These are phyloP conservation scores for Plagodis pulveraria DNA, from an alignment of 2,888 invertebrate species.

Conservation along the genomic window DNA sequence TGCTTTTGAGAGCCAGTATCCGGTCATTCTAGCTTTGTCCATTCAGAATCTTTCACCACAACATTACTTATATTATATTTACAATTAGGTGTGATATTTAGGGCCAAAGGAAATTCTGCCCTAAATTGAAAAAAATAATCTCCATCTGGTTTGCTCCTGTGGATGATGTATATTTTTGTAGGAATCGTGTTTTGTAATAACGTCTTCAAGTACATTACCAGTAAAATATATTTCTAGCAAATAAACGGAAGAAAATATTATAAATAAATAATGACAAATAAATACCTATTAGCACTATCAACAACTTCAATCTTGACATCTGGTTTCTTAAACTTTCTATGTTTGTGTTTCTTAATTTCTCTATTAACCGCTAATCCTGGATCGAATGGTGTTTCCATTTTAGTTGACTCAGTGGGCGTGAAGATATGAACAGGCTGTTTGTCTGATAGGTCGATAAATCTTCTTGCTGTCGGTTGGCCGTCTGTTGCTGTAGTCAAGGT, in stretches of 20 bases:
- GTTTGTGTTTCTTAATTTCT: conserved; percentile 17
- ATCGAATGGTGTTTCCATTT: neutral
- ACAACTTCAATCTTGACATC: conserved; percentile 36
- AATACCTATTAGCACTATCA: conserved; percentile 23
- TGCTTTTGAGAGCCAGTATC: too few relatives aligned
- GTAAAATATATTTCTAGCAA: too few relatives aligned
- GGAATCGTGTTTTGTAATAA: too few relatives aligned
- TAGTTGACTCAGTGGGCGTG: neutral
- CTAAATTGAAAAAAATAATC: too few relatives aligned
- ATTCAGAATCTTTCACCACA: too few relatives aligned
- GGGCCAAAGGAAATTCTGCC: too few relatives aligned
- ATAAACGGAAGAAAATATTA: too few relatives aligned
- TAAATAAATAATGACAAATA: neutral
- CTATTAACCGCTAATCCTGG: neutral
- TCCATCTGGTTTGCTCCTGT: too few relatives aligned
- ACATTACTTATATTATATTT: too few relatives aligned
- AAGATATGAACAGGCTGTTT: neutral
- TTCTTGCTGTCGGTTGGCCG: neutral
- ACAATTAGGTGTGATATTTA: too few relatives aligned
- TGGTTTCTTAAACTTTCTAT: conserved; percentile 27
- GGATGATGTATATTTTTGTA: too few relatives aligned
- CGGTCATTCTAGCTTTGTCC: too few relatives aligned
- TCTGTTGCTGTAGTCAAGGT: neutral
- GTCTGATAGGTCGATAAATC: neutral
- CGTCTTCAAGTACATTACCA: neutral